These are phyloP conservation scores for Andrena trimmerana DNA, from an alignment of 2,888 invertebrate species.

Conservation along the genomic window DNA sequence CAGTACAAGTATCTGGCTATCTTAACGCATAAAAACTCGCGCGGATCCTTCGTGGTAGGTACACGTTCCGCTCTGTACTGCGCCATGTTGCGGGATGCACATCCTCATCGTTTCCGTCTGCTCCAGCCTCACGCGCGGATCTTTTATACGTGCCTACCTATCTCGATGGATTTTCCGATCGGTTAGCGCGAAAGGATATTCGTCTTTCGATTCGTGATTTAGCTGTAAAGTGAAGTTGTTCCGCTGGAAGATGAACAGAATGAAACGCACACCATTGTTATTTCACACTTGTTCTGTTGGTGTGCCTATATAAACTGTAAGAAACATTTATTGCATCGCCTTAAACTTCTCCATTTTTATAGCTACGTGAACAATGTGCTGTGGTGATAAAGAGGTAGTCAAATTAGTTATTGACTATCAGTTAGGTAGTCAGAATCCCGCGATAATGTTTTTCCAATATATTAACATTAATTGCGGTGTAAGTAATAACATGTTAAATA, in stretches of 20 bases:
- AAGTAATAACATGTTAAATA: too few species aligned
- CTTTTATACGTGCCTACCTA: conserved; percentile 28
- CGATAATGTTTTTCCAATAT: too few species aligned
- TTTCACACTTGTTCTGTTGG: too few species aligned
- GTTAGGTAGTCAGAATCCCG: too few species aligned
- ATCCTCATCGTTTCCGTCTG: conserved; percentile 57
- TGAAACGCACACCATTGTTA: neutral
- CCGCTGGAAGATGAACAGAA: neutral
- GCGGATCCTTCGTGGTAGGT: conserved; percentile 26
- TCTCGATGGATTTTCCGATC: conserved; percentile 47
- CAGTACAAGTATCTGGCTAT: conserved; percentile 46
- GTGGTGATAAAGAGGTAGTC: too few species aligned
- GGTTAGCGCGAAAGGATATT: conserved; percentile 39
- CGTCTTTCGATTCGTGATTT: conserved; percentile 12
- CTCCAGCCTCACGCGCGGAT: conserved; percentile 2
- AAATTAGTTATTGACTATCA: too few species aligned
- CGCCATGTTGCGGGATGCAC: conserved; percentile 36
- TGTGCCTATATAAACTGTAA: too few species aligned
- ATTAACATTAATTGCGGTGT: too few species aligned
- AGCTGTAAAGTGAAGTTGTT: conserved; percentile 10
- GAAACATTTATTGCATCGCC: too few species aligned
- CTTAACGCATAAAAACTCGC: conserved; percentile 57
- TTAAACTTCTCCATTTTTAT: too few species aligned
- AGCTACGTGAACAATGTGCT: too few species aligned
- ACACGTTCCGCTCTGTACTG: conserved; percentile 11